These are phyloP conservation scores for Hirundo rustica DNA, from an alignment of 2,797 vertebrate species.

Conservation along the genomic window DNA sequence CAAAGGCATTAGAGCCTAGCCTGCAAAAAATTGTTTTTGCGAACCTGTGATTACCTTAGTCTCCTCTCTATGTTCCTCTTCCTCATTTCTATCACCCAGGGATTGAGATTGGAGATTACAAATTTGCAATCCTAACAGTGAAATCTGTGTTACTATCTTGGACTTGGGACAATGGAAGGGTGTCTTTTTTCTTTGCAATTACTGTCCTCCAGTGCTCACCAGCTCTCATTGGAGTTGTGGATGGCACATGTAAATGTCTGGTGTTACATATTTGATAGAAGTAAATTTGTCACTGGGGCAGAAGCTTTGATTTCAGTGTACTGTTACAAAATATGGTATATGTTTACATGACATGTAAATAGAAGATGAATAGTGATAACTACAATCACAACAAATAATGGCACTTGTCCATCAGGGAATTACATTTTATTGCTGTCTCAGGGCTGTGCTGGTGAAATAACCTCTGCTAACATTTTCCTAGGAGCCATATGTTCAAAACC, in stretches of 20 bases:
- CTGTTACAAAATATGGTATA: background rate
- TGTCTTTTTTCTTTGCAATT: background rate
- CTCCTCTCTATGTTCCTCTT: background rate
- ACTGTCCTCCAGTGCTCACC: background rate
- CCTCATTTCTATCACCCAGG: background rate
- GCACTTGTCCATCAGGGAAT: conserved; percentile 2
- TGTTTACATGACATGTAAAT: conserved; percentile 24
- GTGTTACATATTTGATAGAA: background rate
- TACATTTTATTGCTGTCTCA: conserved; percentile 7
- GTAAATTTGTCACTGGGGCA: background rate
- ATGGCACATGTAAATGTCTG: background rate
- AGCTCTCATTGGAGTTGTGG: background rate
- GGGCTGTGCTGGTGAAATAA: conserved; percentile 3
- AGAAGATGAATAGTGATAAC: conserved; percentile 25
- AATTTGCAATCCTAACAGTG: fast-evolving
- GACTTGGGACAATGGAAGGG: background rate
- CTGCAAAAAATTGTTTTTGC: background rate
- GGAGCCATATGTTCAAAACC: background rate
- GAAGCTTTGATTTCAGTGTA: conserved; percentile 4
- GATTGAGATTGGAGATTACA: background rate
- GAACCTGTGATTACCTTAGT: background rate
- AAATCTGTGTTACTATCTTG: background rate
- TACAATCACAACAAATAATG: conserved; percentile 35
- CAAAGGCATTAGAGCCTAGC: background rate
- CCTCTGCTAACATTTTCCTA: background rate